Conservation (phyloP, 2,113 vertebrate species). For the Hymenochirus boettgeri region DNA sequence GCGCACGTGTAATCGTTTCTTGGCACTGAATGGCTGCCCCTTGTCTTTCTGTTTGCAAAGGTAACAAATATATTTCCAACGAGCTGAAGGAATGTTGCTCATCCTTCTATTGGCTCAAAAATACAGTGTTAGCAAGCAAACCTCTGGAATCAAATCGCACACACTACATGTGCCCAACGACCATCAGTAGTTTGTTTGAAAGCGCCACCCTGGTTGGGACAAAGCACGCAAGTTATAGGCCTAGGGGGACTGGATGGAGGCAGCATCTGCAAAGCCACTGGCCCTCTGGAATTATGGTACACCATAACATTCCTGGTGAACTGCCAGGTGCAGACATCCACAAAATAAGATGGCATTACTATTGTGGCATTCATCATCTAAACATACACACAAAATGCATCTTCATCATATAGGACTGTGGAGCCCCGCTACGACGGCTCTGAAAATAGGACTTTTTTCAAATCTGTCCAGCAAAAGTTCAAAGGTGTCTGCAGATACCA, state of each 20-base stretch:
- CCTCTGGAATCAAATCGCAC: slow-evolving; percentile 97
- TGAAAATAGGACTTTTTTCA: slow-evolving; percentile 89
- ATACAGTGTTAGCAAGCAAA: slow-evolving; percentile 96
- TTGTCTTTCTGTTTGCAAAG: slow-evolving; percentile 92
- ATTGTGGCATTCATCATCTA: slow-evolving; percentile 97
- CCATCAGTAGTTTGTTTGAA: slow-evolving; percentile 96
- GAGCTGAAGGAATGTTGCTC: slow-evolving; percentile 84
- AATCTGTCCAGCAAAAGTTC: slow-evolving; percentile 87
- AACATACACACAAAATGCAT: slow-evolving; percentile 96
- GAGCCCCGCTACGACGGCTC: slow-evolving; percentile 75
- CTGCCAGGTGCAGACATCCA: slow-evolving; percentile 93
- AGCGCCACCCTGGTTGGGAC: slow-evolving; percentile 91
- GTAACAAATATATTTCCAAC: slow-evolving; percentile 94
- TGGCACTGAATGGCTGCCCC: slow-evolving; percentile 93
- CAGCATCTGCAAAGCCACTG: slow-evolving; percentile 98
- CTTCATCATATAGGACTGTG: slow-evolving; percentile 82
- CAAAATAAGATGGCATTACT: slow-evolving; percentile 98
- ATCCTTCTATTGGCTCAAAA: slow-evolving; percentile 95
- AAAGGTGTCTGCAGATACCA: slow-evolving; percentile 79
- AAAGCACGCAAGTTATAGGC: slow-evolving; percentile 90
- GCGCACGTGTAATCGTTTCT: slow-evolving; percentile 94
- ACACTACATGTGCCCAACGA: slow-evolving; percentile 94
- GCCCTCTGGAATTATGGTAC: slow-evolving; percentile 96
- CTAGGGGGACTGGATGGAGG: slow-evolving; percentile 88
- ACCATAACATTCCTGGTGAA: slow-evolving; percentile 95